Conservation (phyloP, 2,113 vertebrate genomes). For the Sorex araneus region DNA sequence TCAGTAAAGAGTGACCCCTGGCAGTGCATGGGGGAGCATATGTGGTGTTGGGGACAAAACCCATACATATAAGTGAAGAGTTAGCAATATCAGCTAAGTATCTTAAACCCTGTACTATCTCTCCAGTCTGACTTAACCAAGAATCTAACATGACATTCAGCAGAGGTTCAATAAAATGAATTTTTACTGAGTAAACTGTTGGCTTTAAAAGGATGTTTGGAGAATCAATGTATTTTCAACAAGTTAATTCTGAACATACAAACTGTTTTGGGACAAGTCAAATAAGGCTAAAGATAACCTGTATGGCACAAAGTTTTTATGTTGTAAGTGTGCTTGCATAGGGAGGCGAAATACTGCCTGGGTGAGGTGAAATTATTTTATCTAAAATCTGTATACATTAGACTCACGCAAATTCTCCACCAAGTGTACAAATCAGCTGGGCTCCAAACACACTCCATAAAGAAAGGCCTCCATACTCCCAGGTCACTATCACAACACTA, state of each 20-base stretch:
- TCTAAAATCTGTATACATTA: constrained; percentile 58
- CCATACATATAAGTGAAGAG: no score
- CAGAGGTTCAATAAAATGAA: neutral
- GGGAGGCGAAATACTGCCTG: neutral
- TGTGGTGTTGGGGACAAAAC: no score
- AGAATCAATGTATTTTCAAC: constrained; percentile 49
- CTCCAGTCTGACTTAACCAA: neutral
- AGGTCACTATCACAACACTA: constrained; percentile 97
- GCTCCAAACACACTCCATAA: constrained; percentile 99
- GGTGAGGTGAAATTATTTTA: constrained; percentile 32
- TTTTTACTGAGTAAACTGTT: constrained; percentile 32
- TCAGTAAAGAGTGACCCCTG: no score
- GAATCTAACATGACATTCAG: constrained; percentile 34
- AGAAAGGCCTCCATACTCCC: constrained; percentile 97
- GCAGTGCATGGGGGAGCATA: no score
- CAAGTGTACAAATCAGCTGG: constrained; percentile 98
- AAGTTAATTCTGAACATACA: constrained; percentile 47
- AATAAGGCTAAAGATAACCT: neutral
- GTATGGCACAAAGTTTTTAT: neutral
- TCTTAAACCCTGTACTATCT: no score
- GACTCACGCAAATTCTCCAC: constrained; percentile 98
- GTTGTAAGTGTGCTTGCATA: neutral
- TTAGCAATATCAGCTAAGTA: no score
- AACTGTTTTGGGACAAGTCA: constrained; percentile 28
- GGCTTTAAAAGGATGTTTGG: constrained; percentile 35